Conservation (phyloP, 1,140 invertebrate genomes). For the Varroa destructor region DNA sequence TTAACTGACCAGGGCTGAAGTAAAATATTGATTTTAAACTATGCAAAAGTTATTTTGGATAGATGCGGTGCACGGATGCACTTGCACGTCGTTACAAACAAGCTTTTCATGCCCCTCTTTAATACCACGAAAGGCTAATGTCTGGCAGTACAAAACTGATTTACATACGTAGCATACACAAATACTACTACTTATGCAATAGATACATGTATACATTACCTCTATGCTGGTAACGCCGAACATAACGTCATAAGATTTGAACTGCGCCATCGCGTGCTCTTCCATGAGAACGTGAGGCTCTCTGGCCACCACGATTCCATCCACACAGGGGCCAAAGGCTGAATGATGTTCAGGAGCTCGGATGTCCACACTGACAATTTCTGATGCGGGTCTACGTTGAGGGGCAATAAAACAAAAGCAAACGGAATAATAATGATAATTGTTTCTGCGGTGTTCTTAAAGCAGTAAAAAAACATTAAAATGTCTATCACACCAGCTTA, state of each 20-base stretch:
- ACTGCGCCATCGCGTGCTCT: constrained; percentile 29
- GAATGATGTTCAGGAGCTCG: constrained; percentile 67
- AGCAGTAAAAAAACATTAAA: not conserved
- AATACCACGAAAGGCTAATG: no score
- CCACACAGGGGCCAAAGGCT: constrained; percentile 74
- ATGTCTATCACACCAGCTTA: not conserved
- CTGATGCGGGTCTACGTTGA: constrained; percentile 53
- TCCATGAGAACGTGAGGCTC: constrained; percentile 41
- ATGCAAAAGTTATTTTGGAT: no score
- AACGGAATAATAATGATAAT: not conserved
- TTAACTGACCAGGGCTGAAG: no score
- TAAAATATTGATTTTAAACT: no score
- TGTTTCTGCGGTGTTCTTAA: not conserved
- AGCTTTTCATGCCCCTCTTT: no score
- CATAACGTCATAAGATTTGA: constrained; percentile 64
- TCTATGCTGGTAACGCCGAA: constrained; percentile 74
- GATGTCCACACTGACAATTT: constrained; percentile 47
- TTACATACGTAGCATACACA: no score
- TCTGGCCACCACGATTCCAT: constrained; percentile 50
- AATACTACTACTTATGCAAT: no score
- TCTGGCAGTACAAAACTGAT: no score
- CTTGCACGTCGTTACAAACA: no score
- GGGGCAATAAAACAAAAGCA: not conserved
- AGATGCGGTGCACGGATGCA: no score
- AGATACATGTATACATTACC: constrained; percentile 37